Evolutionary conservation across 2,888 invertebrate genomes (phyloP).

Genomic region (Tryphoninae sp.): DNA sequence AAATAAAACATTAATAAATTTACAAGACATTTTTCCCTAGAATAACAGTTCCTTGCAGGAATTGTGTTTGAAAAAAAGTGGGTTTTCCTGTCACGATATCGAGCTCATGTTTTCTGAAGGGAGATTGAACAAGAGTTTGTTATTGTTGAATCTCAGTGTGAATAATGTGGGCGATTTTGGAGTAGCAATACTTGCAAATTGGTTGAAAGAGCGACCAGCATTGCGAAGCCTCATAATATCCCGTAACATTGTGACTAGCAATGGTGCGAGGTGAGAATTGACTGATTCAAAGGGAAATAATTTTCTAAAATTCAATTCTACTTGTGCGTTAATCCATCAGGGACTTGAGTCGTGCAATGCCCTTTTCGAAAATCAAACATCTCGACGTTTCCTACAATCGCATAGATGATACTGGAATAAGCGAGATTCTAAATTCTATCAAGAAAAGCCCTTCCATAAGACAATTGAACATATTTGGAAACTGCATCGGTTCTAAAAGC

Average conservation of each 20-base stretch:
- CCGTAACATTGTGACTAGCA: conserved; percentile 83
- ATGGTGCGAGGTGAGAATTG: conserved; percentile 82
- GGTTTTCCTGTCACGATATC: conserved; percentile 84
- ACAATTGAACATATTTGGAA: conserved; percentile 81
- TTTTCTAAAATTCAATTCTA: background rate
- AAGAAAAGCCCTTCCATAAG: conserved; percentile 82
- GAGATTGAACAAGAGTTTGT: conserved; percentile 82
- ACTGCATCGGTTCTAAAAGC: conserved; percentile 76
- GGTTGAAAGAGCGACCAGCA: conserved; percentile 82
- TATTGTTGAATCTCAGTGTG: conserved; percentile 84
- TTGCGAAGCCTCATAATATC: conserved; percentile 83
- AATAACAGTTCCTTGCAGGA: conserved; percentile 82
- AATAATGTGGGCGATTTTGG: conserved; percentile 86
- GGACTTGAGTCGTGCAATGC: conserved; percentile 83
- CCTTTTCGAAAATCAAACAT: conserved; percentile 83
- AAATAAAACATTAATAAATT: background rate
- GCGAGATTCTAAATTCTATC: conserved; percentile 83
- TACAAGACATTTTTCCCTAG: conserved; percentile 67
- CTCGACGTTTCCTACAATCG: conserved; percentile 84
- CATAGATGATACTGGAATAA: conserved; percentile 83
- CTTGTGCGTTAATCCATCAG: conserved; percentile 71
- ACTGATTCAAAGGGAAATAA: background rate
- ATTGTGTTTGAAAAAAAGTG: conserved; percentile 84
- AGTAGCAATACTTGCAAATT: conserved; percentile 82
- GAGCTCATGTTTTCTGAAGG: conserved; percentile 83